Percentiles rank a stretch among this genome's conserved stretches.
Conservation (phyloP, 2,888 invertebrate genomes). For the Heliconius aoede region DNA sequence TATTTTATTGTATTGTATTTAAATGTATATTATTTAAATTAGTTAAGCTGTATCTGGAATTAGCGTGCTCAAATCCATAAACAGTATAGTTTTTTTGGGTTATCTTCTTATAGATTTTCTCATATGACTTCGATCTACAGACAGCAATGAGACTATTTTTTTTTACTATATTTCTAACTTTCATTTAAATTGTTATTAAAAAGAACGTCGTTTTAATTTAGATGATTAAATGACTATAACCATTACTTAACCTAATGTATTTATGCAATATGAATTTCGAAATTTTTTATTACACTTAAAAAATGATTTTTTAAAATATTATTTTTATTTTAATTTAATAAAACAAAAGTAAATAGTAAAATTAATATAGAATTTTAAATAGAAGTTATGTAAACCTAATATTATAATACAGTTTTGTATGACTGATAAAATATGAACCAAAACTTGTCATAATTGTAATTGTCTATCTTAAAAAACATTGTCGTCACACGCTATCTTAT, state of each 20-base stretch:
- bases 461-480: slow-evolving; percentile 59
- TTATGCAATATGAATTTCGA: slow-evolving; percentile 5
- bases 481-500: slow-evolving; percentile 75
- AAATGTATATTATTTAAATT: no score
- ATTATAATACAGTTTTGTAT: background rate
- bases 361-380: background rate
- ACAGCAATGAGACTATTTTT: no score
- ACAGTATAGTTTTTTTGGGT: no score
- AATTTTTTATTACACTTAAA: background rate
- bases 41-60: no score
- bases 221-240: background rate
- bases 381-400: background rate
- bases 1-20: no score
- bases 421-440: slow-evolving; percentile 17
- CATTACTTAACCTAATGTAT: slow-evolving; percentile 5
- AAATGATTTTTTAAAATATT: background rate
- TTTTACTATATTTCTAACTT: no score
- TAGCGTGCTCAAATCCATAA: no score
- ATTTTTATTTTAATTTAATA: background rate
- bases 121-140: no score
- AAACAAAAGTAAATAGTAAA: background rate
- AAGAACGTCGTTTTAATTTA: background rate
- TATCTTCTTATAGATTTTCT: no score
- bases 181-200: background rate
- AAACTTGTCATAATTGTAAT: slow-evolving; percentile 45